These are phyloP conservation scores for Andrena camellia DNA, from an alignment of 2,888 invertebrate genomes.

Conservation along the genomic window DNA sequence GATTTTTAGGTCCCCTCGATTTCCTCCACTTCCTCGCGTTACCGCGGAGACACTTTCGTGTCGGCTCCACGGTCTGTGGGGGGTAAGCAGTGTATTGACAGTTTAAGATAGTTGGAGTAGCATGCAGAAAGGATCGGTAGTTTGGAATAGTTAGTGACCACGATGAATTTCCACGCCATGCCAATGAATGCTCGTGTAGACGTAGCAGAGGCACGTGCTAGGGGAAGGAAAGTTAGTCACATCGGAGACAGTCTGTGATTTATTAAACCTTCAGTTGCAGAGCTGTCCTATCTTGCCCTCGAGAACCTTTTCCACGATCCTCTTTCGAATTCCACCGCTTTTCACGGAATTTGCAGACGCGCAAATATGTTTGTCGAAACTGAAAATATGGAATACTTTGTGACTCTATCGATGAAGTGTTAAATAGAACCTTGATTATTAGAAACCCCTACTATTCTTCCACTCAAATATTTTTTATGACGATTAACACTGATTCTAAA, in stretches of 20 bases:
- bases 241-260: conserved; percentile 68
- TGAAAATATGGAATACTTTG: too few relatives aligned
- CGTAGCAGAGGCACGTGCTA: conserved; percentile 47
- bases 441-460: too few relatives aligned
- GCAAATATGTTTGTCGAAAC: too few relatives aligned
- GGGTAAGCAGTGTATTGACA: conserved; percentile 63
- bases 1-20: neutral
- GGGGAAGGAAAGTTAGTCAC: conserved; percentile 69
- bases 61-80: conserved; percentile 13
- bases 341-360: neutral
- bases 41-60: conserved; percentile 10
- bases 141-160: conserved; percentile 78
- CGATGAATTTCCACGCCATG: conserved; percentile 76
- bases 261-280: conserved; percentile 61
- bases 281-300: conserved; percentile 24
- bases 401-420: too few relatives aligned
- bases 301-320: neutral
- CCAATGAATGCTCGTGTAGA: conserved; percentile 65
- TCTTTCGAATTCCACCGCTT: neutral
- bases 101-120: conserved; percentile 76
- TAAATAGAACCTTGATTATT: too few relatives aligned
- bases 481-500: too few relatives aligned
- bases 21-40: neutral
- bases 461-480: too few relatives aligned
- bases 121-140: conserved; percentile 69